Evolutionary conservation across 2,888 invertebrate genomes (phyloP).

Genomic region (Cephus pygmeus): DNA sequence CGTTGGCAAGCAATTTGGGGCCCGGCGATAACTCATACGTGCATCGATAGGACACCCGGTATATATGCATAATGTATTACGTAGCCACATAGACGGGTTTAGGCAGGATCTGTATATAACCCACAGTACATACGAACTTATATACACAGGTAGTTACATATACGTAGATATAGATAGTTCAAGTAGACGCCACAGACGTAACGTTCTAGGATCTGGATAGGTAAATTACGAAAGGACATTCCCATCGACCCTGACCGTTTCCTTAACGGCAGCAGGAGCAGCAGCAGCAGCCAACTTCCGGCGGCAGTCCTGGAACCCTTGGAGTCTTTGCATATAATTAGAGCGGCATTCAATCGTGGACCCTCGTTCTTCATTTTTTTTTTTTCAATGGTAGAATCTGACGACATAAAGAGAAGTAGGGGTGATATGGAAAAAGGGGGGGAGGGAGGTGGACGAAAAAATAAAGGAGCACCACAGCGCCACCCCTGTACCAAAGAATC

Average conservation of each 20-base stretch:
- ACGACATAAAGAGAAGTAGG: neutral
- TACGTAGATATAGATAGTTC: neutral
- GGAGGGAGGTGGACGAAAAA: neutral
- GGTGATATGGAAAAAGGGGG: neutral
- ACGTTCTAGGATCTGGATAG: neutral
- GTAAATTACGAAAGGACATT: neutral
- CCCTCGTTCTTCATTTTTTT: conserved; percentile 26
- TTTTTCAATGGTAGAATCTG: conserved; percentile 20
- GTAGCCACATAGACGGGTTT: neutral
- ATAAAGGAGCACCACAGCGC: neutral
- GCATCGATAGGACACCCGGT: conserved; percentile 57
- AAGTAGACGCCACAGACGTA: neutral
- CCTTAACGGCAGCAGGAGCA: neutral
- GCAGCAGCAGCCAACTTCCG: neutral
- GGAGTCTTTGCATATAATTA: conserved; percentile 64
- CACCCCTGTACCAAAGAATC: neutral
- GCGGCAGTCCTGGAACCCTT: neutral
- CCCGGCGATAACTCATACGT: conserved; percentile 64
- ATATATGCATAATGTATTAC: conserved; percentile 48
- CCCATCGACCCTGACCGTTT: neutral
- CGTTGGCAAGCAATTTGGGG: conserved; percentile 65
- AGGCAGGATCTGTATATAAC: neutral
- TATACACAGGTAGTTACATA: neutral
- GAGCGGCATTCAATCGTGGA: conserved; percentile 57
- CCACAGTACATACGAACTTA: neutral